phyloP scores from a whole-genome alignment of 2,113 vertebrate genomes.

The Corynorhinus townsendii region DNA sequence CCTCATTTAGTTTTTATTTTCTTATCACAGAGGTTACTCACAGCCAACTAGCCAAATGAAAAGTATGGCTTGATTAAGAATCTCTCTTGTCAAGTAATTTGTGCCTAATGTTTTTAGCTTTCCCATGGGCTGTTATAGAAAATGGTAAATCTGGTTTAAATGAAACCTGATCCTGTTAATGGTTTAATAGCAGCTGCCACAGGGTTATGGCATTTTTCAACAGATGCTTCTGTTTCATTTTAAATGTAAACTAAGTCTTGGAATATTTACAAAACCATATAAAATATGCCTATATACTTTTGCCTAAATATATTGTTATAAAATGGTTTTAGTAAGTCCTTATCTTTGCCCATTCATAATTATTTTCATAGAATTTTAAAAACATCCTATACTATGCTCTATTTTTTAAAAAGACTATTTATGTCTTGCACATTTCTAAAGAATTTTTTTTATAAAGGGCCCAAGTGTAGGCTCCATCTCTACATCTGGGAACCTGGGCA shows the following conservation, averaged over 20 bases:
- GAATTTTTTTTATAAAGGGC: neutral
- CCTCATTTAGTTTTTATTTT: constrained; percentile 54
- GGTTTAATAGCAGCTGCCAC: constrained; percentile 84
- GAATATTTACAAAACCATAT: constrained; percentile 79
- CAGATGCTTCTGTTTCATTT: constrained; percentile 84
- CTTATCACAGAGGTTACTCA: constrained; percentile 67
- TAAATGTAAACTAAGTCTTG: constrained; percentile 75
- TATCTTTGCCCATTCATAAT: neutral
- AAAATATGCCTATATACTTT: constrained; percentile 66
- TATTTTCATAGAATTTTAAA: neutral
- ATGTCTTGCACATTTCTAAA: neutral
- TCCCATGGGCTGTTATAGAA: constrained; percentile 83
- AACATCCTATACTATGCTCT: neutral
- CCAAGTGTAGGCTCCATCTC: neutral
- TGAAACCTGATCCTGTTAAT: constrained; percentile 86
- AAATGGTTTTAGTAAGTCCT: constrained; percentile 7
- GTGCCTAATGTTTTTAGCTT: constrained; percentile 86
- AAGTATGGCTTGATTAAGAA: constrained; percentile 84
- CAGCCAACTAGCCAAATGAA: constrained; percentile 81
- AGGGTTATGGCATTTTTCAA: constrained; percentile 82
- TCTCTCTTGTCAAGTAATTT: constrained; percentile 85
- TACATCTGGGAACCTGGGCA: neutral
- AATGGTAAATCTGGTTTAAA: constrained; percentile 88
- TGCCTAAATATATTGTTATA: constrained; percentile 64
- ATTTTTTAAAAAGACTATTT: neutral